These are phyloP conservation scores for Exocentrus adspersus DNA, from an alignment of 2,888 invertebrate genomes.

Conservation along the genomic window DNA sequence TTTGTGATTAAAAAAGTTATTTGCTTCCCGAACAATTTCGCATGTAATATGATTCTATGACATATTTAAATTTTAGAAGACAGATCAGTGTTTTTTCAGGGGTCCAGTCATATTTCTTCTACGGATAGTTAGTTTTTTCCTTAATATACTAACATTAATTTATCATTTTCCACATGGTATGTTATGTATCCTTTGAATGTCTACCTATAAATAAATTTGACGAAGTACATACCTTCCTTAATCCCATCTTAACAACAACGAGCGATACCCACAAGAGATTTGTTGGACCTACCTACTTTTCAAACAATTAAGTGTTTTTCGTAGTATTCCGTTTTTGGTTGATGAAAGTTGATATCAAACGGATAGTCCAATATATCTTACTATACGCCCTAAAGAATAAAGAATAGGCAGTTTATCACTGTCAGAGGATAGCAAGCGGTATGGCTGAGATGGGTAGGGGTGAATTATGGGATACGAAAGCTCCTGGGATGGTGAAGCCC, in stretches of 20 bases:
- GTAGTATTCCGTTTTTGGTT: slow-evolving; percentile 42
- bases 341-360: slow-evolving; percentile 49
- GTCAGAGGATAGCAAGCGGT: slow-evolving; percentile 46
- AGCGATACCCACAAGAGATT: slow-evolving; percentile 35
- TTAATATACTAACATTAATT: no score
- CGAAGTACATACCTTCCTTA: slow-evolving; percentile 40
- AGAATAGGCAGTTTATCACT: slow-evolving; percentile 51
- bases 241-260: slow-evolving; percentile 39
- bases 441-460: slow-evolving; percentile 45
- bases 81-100: no score
- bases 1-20: no score
- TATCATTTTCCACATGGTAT: slow-evolving; percentile 5
- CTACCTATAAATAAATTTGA: slow-evolving; percentile 35
- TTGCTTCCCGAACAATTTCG: no score
- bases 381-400: slow-evolving; percentile 44
- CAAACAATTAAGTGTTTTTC: slow-evolving; percentile 50
- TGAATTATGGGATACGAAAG: slow-evolving; percentile 49
- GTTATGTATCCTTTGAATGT: slow-evolving; percentile 12
- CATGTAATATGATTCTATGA: no score
- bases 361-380: slow-evolving; percentile 44
- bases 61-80: no score
- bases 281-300: slow-evolving; percentile 39
- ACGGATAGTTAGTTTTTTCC: no score
- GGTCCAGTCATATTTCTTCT: no score
- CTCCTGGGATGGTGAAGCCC: slow-evolving; percentile 49